phyloP scores from a whole-genome alignment of 92 coral and sea anemone species.

The Umimayanthus kanabou region DNA sequence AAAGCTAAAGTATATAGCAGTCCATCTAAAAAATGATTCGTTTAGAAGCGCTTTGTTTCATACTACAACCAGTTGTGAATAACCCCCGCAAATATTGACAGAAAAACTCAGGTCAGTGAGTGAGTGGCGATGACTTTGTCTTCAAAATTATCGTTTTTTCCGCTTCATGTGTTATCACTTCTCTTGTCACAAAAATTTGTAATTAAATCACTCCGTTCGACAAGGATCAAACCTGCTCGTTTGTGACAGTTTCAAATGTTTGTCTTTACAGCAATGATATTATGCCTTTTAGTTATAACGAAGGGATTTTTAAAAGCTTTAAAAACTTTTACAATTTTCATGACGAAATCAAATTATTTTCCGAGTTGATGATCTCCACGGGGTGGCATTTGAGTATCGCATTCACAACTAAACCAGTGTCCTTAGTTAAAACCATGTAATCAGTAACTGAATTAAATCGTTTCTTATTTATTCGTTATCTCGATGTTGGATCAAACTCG shows the following conservation, averaged over 20 bases:
- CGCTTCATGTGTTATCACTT: conserved; percentile 1
- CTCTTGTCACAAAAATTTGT: conserved; percentile 23
- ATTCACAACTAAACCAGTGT: conserved; percentile 10
- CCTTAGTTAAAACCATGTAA: conserved; percentile 11
- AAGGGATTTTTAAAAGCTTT: not conserved
- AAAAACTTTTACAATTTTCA: not conserved
- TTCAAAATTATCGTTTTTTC: conserved; percentile 27
- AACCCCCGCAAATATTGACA: conserved; percentile 33
- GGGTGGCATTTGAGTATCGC: conserved; percentile 14
- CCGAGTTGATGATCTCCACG: conserved; percentile 8
- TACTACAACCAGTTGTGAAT: not conserved
- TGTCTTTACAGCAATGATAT: conserved; percentile 2
- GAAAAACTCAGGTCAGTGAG: conserved; percentile 33
- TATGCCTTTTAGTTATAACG: not conserved
- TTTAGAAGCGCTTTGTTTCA: conserved; percentile 15
- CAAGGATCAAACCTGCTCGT: conserved; percentile 24
- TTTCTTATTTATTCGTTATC: conserved; percentile 29
- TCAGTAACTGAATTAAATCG: conserved; percentile 29
- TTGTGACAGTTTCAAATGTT: conserved; percentile 31
- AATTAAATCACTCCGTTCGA: conserved; percentile 5
- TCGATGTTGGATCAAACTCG: conserved; percentile 23
- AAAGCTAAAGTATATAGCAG: not conserved
- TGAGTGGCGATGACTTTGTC: not conserved
- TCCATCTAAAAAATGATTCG: not conserved
- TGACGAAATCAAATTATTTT: conserved; percentile 32